These are phyloP conservation scores for Nanger granti DNA, from an alignment of 2,113 vertebrate genomes.

Conservation along the genomic window DNA sequence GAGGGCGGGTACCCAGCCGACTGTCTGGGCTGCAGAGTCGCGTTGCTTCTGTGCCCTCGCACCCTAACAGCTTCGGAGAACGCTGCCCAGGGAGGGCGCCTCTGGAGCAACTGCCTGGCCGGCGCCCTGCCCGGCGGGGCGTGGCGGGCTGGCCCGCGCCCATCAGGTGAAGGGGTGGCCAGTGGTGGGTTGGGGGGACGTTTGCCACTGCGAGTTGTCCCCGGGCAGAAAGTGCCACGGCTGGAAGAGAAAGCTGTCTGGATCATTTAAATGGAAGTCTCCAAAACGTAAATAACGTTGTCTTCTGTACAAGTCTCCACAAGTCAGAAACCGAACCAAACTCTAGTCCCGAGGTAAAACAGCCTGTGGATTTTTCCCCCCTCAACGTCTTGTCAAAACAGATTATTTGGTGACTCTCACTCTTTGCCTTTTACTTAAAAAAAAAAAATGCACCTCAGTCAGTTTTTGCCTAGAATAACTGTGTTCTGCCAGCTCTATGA, in stretches of 20 bases:
- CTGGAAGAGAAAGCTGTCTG: neutral
- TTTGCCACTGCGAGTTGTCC: neutral
- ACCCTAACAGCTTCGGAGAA: neutral
- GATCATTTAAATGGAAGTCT: neutral
- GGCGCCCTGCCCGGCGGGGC: neutral
- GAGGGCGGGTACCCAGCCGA: neutral
- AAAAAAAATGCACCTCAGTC: neutral
- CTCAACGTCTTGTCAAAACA: neutral
- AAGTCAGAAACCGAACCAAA: conserved; percentile 19
- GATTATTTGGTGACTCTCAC: neutral
- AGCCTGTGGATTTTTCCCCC: neutral
- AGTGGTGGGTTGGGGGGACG: neutral
- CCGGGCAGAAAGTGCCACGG: neutral
- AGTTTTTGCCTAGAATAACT: neutral
- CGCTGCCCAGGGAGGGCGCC: neutral
- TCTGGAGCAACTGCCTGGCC: neutral
- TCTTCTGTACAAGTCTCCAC: conserved; percentile 9
- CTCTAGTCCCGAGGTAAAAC: neutral
- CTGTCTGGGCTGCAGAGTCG: neutral
- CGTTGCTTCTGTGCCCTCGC: neutral
- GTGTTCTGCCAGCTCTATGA: conserved; percentile 14
- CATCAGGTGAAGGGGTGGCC: neutral
- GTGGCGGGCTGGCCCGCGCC: neutral
- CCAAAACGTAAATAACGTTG: neutral
- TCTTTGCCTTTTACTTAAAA: neutral